phyloP scores from a whole-genome alignment of 64 coral and sea anemone species.

The Acropora yongei region DNA sequence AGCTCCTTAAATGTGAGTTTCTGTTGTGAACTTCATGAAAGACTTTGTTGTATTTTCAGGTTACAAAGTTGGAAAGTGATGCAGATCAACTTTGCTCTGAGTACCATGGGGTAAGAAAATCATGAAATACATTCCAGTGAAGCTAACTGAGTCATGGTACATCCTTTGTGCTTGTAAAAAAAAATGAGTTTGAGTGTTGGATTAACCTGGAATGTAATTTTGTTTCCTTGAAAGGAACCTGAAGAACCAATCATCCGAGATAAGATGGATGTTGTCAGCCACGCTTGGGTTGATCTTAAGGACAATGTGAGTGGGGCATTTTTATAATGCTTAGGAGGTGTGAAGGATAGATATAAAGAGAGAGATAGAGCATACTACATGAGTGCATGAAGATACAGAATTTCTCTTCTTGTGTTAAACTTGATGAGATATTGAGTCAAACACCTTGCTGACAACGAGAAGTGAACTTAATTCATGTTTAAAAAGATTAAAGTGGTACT shows the following conservation, averaged over 20 bases:
- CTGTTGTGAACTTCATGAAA: too few species aligned
- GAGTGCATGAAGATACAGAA: too few species aligned
- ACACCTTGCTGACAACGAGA: too few species aligned
- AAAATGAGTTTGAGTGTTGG: too few species aligned
- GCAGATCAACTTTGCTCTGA: conserved; percentile 72
- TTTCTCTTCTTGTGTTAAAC: too few species aligned
- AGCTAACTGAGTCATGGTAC: background rate
- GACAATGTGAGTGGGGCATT: conserved; percentile 71
- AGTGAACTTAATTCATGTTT: too few species aligned
- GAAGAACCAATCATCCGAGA: conserved; percentile 83
- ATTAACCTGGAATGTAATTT: background rate
- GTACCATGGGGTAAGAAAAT: conserved; percentile 77
- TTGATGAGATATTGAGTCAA: too few species aligned
- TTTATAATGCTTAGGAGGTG: background rate
- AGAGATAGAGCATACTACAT: too few species aligned
- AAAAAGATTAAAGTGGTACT: too few species aligned
- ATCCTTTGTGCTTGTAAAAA: too few species aligned
- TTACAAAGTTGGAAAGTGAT: conserved; percentile 81
- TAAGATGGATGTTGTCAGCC: conserved; percentile 86
- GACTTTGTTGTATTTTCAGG: conserved; percentile 10
- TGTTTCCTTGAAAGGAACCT: conserved; percentile 55
- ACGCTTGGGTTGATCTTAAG: conserved; percentile 84
- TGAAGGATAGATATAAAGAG: too few species aligned
- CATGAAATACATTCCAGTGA: background rate
- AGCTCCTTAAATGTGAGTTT: too few species aligned